phyloP scores from a whole-genome alignment of 2,113 vertebrate species.

The Hemicordylus capensis region DNA sequence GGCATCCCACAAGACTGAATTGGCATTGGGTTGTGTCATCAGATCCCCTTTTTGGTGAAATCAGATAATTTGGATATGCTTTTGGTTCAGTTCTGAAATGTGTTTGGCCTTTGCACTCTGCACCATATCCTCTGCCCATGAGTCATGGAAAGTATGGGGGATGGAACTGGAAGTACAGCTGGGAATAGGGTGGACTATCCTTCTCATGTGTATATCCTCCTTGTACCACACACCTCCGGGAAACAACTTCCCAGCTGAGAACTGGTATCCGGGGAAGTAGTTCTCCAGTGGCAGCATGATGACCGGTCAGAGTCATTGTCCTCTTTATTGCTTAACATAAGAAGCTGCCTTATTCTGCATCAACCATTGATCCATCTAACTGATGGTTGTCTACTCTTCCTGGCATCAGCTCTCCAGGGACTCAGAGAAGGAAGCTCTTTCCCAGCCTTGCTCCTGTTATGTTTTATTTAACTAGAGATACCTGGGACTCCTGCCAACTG shows the following conservation, averaged over 20 bases:
- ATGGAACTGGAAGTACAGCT: background rate
- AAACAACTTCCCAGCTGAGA: background rate
- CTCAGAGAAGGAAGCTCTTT: background rate
- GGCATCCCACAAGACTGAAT: slow-evolving; percentile 18
- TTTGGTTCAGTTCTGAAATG: background rate
- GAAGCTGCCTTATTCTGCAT: no score
- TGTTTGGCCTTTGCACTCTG: background rate
- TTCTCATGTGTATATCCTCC: no score
- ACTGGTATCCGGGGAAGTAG: background rate
- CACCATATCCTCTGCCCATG: background rate
- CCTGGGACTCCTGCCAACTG: no score
- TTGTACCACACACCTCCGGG: background rate
- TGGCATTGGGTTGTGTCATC: slow-evolving; percentile 7
- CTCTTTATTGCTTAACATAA: no score
- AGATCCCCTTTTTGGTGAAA: fast-evolving
- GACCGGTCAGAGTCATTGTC: background rate
- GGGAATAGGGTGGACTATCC: no score
- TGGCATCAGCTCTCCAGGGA: background rate
- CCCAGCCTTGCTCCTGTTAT: background rate
- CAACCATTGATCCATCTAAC: background rate
- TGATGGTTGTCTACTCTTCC: background rate
- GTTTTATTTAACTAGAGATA: background rate
- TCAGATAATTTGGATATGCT: fast-evolving
- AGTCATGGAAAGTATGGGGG: no score
- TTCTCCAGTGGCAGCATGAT: background rate